Evolutionary conservation across 2,113 vertebrate species (phyloP).

Genomic region (Papio anubis): DNA sequence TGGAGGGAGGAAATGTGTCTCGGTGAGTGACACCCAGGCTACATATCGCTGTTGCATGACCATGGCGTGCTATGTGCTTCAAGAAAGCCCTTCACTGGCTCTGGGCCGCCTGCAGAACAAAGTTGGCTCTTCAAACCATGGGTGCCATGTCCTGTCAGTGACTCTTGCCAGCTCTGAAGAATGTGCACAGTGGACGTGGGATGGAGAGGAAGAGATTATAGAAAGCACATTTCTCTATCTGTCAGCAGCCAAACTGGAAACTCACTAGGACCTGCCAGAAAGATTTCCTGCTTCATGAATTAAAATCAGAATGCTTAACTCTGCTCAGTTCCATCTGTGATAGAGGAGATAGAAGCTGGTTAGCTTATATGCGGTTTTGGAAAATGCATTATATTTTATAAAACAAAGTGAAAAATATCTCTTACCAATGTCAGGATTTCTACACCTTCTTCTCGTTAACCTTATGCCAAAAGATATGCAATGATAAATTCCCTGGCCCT

Average conservation of each 20-base stretch:
- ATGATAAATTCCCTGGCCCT: neutral
- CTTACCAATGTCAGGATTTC: neutral
- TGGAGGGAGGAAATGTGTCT: neutral
- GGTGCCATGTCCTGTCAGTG: accelerated
- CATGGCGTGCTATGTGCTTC: accelerated
- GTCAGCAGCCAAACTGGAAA: neutral
- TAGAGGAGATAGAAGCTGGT: neutral
- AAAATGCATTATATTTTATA: neutral
- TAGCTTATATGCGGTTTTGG: neutral
- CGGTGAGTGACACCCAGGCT: neutral
- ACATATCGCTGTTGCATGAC: accelerated
- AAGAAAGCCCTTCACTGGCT: neutral
- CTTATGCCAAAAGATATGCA: neutral
- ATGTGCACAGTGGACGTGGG: neutral
- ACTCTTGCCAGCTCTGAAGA: neutral
- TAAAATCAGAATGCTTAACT: neutral
- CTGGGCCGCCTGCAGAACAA: neutral
- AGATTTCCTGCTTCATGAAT: neutral
- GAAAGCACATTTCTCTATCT: neutral
- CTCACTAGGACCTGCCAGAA: neutral
- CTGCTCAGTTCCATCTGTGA: neutral
- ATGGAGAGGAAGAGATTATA: neutral
- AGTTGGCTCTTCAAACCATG: neutral
- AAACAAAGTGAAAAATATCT: neutral
- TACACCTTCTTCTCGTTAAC: neutral